These are phyloP conservation scores for Papio anubis DNA, from an alignment of 2,113 vertebrate genomes.

Conservation along the genomic window DNA sequence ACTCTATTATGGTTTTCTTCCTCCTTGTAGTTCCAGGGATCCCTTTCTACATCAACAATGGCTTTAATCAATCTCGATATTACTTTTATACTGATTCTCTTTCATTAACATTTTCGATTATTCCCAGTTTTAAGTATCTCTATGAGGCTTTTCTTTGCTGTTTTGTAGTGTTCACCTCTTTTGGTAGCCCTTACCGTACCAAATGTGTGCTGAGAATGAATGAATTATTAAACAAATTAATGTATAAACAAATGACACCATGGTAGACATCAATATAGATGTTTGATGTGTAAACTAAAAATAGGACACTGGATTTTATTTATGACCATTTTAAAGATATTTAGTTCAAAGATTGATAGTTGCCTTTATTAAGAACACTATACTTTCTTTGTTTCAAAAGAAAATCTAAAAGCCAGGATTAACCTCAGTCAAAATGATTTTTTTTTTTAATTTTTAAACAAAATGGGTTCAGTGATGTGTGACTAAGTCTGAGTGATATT, in stretches of 20 bases:
- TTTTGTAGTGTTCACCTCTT: background rate
- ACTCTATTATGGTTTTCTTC: background rate
- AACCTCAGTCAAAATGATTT: conserved; percentile 73
- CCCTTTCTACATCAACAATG: background rate
- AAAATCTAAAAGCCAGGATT: conserved; percentile 50
- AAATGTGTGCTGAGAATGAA: background rate
- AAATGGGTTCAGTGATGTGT: conserved; percentile 78
- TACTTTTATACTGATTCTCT: background rate
- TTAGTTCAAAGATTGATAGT: background rate
- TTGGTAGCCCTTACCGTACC: background rate
- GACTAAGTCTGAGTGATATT: conserved; percentile 80
- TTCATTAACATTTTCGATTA: background rate
- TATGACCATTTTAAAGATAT: background rate
- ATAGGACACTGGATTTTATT: background rate
- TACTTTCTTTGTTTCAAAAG: conserved; percentile 14
- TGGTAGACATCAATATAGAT: background rate
- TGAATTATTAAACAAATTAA: background rate
- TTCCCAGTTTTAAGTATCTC: background rate
- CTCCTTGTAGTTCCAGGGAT: background rate
- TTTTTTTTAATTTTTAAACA: conserved; percentile 73
- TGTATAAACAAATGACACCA: background rate
- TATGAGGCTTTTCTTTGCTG: background rate
- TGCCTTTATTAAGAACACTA: background rate
- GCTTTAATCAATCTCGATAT: background rate
- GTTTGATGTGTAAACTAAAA: background rate